Evolutionary conservation across 35 echinoderm and acorn worm genomes (phyloP).

Genomic region (Strongylocentrotus purpuratus): DNA sequence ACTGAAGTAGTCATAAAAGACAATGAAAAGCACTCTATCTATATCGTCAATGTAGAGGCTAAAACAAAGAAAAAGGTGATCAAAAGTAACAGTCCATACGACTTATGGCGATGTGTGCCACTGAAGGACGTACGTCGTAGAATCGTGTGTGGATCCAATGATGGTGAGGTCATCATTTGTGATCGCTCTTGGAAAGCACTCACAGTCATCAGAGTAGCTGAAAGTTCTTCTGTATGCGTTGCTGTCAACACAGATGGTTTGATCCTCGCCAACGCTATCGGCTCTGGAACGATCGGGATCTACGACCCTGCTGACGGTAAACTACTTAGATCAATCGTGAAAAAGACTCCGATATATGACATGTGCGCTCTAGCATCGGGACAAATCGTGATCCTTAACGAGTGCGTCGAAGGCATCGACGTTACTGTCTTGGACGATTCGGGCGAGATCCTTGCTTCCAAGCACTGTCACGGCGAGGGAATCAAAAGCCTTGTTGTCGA

Average conservation of each 20-base stretch:
- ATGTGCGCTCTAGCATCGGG: not conserved
- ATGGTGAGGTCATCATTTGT: not conserved
- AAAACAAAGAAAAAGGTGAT: not conserved
- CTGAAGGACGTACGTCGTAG: not conserved
- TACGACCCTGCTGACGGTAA: not conserved
- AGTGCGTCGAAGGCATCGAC: not conserved
- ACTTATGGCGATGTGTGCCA: not conserved
- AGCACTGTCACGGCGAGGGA: not conserved
- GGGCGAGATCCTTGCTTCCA: not conserved
- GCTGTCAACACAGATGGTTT: not conserved
- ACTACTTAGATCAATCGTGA: not conserved
- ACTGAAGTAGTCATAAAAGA: constrained; percentile 3
- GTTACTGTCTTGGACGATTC: not conserved
- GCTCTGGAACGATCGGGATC: not conserved
- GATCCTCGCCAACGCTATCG: not conserved
- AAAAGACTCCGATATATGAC: not conserved
- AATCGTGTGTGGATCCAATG: not conserved
- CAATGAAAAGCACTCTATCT: not conserved
- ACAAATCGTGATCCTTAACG: not conserved
- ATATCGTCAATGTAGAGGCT: not conserved
- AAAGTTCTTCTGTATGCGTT: not conserved
- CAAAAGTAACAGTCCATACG: constrained; percentile 1
- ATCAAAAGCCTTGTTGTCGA: not conserved
- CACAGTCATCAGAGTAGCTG: not conserved
- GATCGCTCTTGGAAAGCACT: not conserved